Conservation (phyloP, 1,140 invertebrate species). For the Meteorus sp. region DNA sequence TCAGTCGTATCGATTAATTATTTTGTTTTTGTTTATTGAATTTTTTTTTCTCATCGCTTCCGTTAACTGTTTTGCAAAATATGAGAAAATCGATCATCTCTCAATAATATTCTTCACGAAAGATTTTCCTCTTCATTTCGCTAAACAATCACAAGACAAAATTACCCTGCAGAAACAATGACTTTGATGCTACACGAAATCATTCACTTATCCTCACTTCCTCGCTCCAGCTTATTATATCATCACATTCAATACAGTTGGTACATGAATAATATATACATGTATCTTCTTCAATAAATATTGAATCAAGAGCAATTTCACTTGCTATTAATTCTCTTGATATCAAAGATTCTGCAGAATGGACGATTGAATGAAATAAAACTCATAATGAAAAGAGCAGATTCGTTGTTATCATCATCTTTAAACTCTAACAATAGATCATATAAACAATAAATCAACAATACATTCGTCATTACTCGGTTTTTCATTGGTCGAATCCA, state of each 20-base stretch:
- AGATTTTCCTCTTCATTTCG: not conserved
- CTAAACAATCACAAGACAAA: constrained; percentile 4
- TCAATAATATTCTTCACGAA: constrained; percentile 1
- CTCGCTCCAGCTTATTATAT: no score
- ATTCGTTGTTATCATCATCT: constrained; percentile 22
- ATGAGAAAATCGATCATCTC: constrained; percentile 25
- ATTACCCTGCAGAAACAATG: constrained; percentile 25
- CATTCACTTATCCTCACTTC: not conserved
- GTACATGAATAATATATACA: not conserved
- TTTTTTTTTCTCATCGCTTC: constrained; percentile 17
- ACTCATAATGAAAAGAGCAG: constrained; percentile 6
- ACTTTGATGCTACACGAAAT: constrained; percentile 15
- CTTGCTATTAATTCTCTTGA: not conserved
- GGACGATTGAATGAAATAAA: not conserved
- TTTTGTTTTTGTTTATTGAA: constrained; percentile 7
- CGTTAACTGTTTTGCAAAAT: constrained; percentile 37
- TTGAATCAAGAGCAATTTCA: not conserved
- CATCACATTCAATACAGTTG: constrained; percentile 18
- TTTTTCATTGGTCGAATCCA: constrained; percentile 9
- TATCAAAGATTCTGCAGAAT: no score
- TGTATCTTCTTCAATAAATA: not conserved
- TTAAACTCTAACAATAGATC: constrained; percentile 23
- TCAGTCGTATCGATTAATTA: constrained; percentile 26
- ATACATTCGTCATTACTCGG: constrained; percentile 5
- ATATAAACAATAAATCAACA: constrained; percentile 27